Conservation (phyloP, 2,888 invertebrate genomes). For the Andrena haemorrhoa region DNA sequence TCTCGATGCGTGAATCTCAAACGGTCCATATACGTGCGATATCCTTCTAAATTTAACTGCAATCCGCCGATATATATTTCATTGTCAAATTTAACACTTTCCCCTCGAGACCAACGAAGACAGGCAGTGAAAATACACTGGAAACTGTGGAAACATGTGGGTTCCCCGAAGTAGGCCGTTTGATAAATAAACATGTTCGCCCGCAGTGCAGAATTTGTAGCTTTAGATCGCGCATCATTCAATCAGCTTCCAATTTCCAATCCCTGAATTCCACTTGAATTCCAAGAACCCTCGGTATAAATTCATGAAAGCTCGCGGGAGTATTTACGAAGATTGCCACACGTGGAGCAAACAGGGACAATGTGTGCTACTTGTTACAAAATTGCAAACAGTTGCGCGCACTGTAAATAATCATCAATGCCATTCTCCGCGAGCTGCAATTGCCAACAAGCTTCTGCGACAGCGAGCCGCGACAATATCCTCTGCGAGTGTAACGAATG, state of each 20-base stretch:
- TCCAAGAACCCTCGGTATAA: too few species aligned
- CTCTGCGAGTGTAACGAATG: not conserved
- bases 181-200: conserved; percentile 45
- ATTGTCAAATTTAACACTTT: not conserved
- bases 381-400: conserved; percentile 10
- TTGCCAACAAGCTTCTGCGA: conserved; percentile 21
- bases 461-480: not conserved
- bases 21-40: not conserved
- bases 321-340: not conserved
- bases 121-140: conserved; percentile 29
- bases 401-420: conserved; percentile 39
- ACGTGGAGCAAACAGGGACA: not conserved
- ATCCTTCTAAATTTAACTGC: not conserved
- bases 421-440: not conserved
- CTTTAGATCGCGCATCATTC: not conserved
- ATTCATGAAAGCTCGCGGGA: not conserved
- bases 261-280: not conserved
- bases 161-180: conserved; percentile 29
- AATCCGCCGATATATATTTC: not conserved
- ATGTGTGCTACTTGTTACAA: conserved; percentile 2
- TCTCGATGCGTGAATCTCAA: not conserved
- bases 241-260: not conserved
- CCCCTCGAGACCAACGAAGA: not conserved
- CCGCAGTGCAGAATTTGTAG: conserved; percentile 26
- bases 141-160: conserved; percentile 17